Conservation (phyloP, 2,113 vertebrate genomes). For the Tychaedon coryphoeus region DNA sequence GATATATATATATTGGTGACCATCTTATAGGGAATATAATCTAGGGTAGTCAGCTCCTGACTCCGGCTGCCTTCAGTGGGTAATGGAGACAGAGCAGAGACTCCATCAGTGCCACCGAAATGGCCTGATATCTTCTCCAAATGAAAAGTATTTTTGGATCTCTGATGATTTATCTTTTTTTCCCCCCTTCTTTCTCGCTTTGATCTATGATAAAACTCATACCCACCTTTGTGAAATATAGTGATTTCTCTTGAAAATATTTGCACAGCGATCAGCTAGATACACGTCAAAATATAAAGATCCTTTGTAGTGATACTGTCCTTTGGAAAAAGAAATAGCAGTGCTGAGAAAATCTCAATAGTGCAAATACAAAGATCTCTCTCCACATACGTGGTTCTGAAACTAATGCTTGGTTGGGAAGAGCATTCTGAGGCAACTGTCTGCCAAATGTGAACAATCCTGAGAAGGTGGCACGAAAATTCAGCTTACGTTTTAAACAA, state of each 20-base stretch:
- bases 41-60: constrained; percentile 74
- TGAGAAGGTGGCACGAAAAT: neutral
- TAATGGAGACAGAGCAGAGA: constrained; percentile 83
- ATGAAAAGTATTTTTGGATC: constrained; percentile 89
- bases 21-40: constrained; percentile 85
- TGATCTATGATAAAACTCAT: constrained; percentile 72
- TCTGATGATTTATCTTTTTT: constrained; percentile 80
- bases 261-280: constrained; percentile 73
- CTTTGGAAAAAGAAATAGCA: constrained; percentile 9
- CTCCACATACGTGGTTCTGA: neutral
- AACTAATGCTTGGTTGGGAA: neutral
- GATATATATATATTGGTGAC: constrained; percentile 84
- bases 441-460: neutral
- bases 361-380: constrained; percentile 34
- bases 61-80: constrained; percentile 72
- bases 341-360: constrained; percentile 36
- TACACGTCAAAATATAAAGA: constrained; percentile 59
- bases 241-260: constrained; percentile 88
- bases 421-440: neutral
- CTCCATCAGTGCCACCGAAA: constrained; percentile 82
- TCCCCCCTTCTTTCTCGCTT: constrained; percentile 63
- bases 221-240: constrained; percentile 81
- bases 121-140: constrained; percentile 83
- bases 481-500: neutral
- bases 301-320: constrained; percentile 48